Evolutionary conservation across 2,797 vertebrate species (phyloP).

Genomic region (Ateles fusciceps): DNA sequence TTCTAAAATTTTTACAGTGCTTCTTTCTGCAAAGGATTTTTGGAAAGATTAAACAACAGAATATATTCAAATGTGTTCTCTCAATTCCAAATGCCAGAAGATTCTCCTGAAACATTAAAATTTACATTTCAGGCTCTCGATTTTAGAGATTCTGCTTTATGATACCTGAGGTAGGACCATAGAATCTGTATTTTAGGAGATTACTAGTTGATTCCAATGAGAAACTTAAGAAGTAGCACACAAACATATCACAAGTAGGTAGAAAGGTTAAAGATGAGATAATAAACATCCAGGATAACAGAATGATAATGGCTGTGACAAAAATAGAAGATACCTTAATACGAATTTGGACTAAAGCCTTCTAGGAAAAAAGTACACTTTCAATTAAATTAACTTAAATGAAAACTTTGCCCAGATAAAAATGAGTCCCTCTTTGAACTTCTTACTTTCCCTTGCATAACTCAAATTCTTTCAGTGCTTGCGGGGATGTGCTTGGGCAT

Average conservation of each 20-base stretch:
- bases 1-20: neutral
- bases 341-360: neutral
- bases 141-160: neutral
- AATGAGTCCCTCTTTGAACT: constrained; percentile 64
- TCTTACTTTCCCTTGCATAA: constrained; percentile 51
- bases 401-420: constrained; percentile 24
- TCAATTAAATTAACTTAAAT: constrained; percentile 23
- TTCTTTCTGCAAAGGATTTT: neutral
- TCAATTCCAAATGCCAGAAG: neutral
- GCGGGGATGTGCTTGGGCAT: constrained; percentile 52
- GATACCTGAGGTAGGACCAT: neutral
- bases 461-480: constrained; percentile 59
- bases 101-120: neutral
- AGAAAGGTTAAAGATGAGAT: neutral
- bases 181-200: neutral
- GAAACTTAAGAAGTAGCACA: neutral
- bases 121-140: neutral
- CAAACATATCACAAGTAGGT: neutral
- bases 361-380: constrained; percentile 1
- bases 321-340: neutral
- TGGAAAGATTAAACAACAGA: neutral
- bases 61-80: neutral
- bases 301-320: no score
- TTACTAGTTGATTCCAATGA: neutral
- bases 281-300: neutral